Percentiles rank a stretch among this genome's conserved stretches.
These are phyloP conservation scores for Drosophila mojavensis DNA, from an alignment of 1,140 invertebrate species.

Conservation along the genomic window DNA sequence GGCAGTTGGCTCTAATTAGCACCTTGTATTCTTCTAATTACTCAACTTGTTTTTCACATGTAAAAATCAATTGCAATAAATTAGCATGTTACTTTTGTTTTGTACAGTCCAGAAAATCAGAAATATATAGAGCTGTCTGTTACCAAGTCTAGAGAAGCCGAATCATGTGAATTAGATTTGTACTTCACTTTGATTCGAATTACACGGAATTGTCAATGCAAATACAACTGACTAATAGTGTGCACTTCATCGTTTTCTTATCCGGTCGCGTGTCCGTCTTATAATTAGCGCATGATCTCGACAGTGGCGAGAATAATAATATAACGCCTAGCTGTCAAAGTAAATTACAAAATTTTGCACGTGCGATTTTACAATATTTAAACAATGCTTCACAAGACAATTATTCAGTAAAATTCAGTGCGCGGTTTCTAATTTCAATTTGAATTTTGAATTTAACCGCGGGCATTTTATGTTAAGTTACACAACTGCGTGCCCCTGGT, in stretches of 20 bases:
- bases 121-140: constrained; percentile 47
- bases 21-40: constrained; percentile 67
- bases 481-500: not conserved
- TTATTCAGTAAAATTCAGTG: too few relatives aligned
- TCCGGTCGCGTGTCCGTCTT: constrained; percentile 64
- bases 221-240: constrained; percentile 56
- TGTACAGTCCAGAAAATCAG: constrained; percentile 36
- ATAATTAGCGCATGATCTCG: constrained; percentile 65
- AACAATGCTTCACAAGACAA: not conserved
- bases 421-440: not conserved
- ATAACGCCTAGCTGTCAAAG: constrained; percentile 12
- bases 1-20: constrained; percentile 52
- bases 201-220: constrained; percentile 33
- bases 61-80: constrained; percentile 37
- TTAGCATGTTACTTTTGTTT: constrained; percentile 50
- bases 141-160: constrained; percentile 34
- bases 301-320: constrained; percentile 2
- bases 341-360: constrained; percentile 3
- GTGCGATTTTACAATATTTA: constrained; percentile 3
- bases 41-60: constrained; percentile 60
- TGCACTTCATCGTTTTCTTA: constrained; percentile 23
- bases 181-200: constrained; percentile 12
- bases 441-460: not conserved
- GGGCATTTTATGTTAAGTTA: not conserved
- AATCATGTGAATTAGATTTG: constrained; percentile 56